Percentiles rank a stretch among this genome's conserved stretches.
These are phyloP conservation scores for Sturnus vulgaris DNA, from an alignment of 2,113 vertebrate genomes.

Conservation along the genomic window DNA sequence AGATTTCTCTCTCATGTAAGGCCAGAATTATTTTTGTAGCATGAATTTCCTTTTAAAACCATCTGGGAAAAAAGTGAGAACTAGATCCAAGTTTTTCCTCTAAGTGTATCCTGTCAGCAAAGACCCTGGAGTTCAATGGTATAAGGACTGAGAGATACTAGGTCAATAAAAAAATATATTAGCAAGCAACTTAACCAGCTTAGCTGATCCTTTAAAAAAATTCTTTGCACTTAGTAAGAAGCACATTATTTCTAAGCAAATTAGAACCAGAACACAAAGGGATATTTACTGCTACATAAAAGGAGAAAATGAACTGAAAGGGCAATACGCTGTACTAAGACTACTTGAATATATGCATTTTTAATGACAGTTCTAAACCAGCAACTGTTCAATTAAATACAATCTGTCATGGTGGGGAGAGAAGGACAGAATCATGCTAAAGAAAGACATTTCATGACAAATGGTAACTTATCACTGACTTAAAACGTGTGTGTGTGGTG, in stretches of 20 bases:
- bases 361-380: constrained; percentile 60
- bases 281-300: constrained; percentile 51
- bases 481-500: not conserved
- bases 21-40: not conserved
- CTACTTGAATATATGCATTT: constrained; percentile 63
- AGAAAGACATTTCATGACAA: constrained; percentile 33
- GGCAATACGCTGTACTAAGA: not conserved
- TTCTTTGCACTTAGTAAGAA: constrained; percentile 1
- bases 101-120: not conserved
- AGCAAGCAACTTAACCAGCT: not conserved
- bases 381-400: constrained; percentile 71
- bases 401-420: constrained; percentile 60
- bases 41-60: not conserved
- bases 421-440: not conserved
- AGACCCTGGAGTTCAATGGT: not conserved
- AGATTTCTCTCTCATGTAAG: not conserved
- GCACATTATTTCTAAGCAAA: constrained; percentile 50
- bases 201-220: not conserved
- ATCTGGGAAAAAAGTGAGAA: not conserved
- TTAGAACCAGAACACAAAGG: constrained; percentile 38
- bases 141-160: not conserved
- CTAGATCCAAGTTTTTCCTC: not conserved
- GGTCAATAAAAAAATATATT: not conserved
- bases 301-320: constrained; percentile 30
- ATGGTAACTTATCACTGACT: constrained; percentile 25